Base-by-base conservation (phyloP, 2,113 vertebrate genomes). In the Lucifuga dentata region DNA sequence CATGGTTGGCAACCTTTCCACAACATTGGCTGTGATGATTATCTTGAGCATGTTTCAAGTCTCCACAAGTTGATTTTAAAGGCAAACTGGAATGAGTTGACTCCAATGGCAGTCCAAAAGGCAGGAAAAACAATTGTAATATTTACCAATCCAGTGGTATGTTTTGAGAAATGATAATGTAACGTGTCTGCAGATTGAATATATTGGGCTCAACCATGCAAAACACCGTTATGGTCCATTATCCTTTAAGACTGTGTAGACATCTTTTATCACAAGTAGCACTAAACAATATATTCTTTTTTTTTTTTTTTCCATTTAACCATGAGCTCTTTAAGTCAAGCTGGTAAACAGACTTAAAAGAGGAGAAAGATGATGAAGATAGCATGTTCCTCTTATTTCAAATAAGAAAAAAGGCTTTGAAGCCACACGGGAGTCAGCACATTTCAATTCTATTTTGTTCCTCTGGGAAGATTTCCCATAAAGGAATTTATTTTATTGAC, bases 381-480 rank as follows among this genome's bases (percentile, higher is more conserved):
- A 70, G 51, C 16, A 60, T 63, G 38, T 60, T 68, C 21, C 49
- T 48, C 35, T 17, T 20, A 11, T 59, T 80, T 67, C 62, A 44
- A 61, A 32, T n/a, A 69, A 44, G n/a, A n/a, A 58, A 17, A 11
- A 61, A 1, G 0, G 10, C 74, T 57, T 56, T 75, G 43, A 61
- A 78, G 66, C 50, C 40, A 16, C 23, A 67, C 21, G 63, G 6
- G 52, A 73, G 57, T 75, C 44, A 57, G 67, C 26, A 39, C 44
- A 51, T 70, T 64, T 56, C 5, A 64, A 56, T 21, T 15, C 35
- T 26, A 35, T 56, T 48, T 38, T 48, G 26, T 44, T 56, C 49
- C n/a, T 60, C 11, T 1, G 40, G 38, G 29, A 43, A 56, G 39
- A 38, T 32, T 56, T 59, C 35, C 19, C 51, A 39, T 43, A 8